A percentile compares a stretch with the other conserved stretches of the same genome.
Evolutionary conservation across 2,797 vertebrate species (phyloP).

Genomic region (Brachyalestes nurse): DNA sequence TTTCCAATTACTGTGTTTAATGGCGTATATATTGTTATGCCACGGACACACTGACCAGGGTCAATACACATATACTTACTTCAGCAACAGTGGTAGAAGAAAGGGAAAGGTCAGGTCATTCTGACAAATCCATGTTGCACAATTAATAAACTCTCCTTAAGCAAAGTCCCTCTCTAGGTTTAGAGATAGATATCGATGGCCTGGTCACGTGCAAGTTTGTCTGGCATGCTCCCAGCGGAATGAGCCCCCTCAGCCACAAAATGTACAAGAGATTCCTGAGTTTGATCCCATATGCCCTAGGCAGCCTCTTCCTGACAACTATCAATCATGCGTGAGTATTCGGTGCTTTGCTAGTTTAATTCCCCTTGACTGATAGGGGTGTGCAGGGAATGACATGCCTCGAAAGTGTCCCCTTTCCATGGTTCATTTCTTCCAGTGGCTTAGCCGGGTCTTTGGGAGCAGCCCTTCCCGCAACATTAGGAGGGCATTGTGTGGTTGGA

Average conservation of each 20-base stretch:
- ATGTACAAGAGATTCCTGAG: constrained; percentile 28
- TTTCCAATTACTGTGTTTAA: too few species aligned
- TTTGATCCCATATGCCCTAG: constrained; percentile 17
- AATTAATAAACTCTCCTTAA: neutral
- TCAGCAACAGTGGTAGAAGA: neutral
- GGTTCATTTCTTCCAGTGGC: constrained; percentile 37
- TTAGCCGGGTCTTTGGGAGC: neutral
- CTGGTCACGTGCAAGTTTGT: constrained; percentile 11
- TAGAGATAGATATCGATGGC: neutral
- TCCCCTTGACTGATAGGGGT: constrained; percentile 46
- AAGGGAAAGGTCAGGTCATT: neutral
- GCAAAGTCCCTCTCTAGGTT: neutral
- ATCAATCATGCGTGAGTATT: constrained; percentile 52
- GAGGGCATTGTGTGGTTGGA: constrained; percentile 20
- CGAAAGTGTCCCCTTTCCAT: constrained; percentile 36
- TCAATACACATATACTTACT: neutral
- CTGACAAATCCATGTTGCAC: neutral
- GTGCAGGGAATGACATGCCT: constrained; percentile 30
- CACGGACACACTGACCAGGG: neutral
- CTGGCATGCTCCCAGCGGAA: constrained; percentile 18
- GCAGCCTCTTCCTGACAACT: constrained; percentile 47
- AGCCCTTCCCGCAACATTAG: neutral
- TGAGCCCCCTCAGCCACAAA: constrained; percentile 29
- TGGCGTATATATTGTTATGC: neutral
- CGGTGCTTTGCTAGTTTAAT: constrained; percentile 36